phyloP scores from a whole-genome alignment of 2,888 invertebrate genomes.

The Netelia inedita region DNA sequence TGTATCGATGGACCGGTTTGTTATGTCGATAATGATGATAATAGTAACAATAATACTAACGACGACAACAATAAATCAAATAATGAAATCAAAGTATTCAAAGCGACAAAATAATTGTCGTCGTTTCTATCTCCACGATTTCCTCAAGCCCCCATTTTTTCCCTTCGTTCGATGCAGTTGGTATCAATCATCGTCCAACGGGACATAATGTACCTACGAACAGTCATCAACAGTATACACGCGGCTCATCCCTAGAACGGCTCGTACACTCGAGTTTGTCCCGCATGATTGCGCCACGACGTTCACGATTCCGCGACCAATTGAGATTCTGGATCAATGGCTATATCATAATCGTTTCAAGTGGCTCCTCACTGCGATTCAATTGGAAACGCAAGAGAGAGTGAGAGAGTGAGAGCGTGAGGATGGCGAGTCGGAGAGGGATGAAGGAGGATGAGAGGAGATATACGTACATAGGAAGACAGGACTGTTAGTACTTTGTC shows the following conservation, averaged over 20 bases:
- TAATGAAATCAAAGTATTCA: background rate
- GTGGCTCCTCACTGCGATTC: slow-evolving; percentile 74
- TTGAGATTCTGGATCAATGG: slow-evolving; percentile 77
- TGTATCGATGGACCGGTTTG: no score
- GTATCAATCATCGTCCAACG: slow-evolving; percentile 21
- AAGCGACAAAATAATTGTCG: background rate
- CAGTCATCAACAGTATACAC: slow-evolving; percentile 20
- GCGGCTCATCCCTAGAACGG: background rate
- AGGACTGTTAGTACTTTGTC: slow-evolving; percentile 46
- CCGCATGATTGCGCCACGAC: slow-evolving; percentile 35
- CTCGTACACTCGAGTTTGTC: slow-evolving; percentile 38
- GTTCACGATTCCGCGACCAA: slow-evolving; percentile 53
- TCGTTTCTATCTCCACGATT: background rate
- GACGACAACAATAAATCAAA: no score
- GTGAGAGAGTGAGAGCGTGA: slow-evolving; percentile 15
- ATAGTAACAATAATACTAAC: no score
- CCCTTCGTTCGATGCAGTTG: background rate
- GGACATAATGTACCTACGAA: background rate
- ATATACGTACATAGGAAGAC: background rate
- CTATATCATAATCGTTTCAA: slow-evolving; percentile 79
- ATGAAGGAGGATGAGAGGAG: background rate
- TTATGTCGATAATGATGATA: no score
- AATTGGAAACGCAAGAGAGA: slow-evolving; percentile 69
- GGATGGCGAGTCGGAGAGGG: background rate
- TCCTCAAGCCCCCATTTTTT: background rate